Base-by-base conservation (phyloP, 2,797 vertebrate genomes). In the Ctenopoma multispine region DNA sequence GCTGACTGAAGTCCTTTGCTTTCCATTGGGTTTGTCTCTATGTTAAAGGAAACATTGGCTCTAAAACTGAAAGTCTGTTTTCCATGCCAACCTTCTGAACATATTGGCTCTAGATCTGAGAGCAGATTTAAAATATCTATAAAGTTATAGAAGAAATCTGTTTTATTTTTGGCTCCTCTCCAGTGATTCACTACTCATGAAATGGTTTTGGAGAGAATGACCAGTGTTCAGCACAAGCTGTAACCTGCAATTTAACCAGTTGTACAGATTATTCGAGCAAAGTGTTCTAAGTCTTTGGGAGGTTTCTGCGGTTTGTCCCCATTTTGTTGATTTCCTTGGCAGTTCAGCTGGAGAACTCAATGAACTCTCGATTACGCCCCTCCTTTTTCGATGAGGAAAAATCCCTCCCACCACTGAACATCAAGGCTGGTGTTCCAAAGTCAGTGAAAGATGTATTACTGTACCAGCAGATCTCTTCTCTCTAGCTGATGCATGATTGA, bases 261-360 rank as follows among this genome's bases (percentile, higher is more conserved):
- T 54, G 58, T 51, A 18, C 10, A 11, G 43, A 84, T 90, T 67
- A 78, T 80, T 73, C 41, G 74, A 82, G 79, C 63, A 51, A 81
- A 85, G 78, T 72, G 63, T 63, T 80, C 67, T 43, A 63, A 76
- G 71, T 77, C 72, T 63, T 73, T 81, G 59, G 65, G 81, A 78
- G 77, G 63, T 72, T 80, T 84, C 69, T 69, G 74, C 9, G 72
- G 81, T 85, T 79, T 86, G 78, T 85, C 75, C 72, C 71, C 53
- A 7, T 87, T 92, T 85, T 43, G 77, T 82, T 83, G 79, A 77
- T 90, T 89, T 83, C 58, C 66, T 82, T 85, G 84, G 77, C 87
- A 80, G 77, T 73, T 72, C 63, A 65, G 80, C 55, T 1, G 59
- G 50, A 81, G 81, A 92, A 92, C 91, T 84, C 80, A 0, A 40